phyloP scores from a whole-genome alignment of 2,888 invertebrate species.

The Ectemnius continuus region DNA sequence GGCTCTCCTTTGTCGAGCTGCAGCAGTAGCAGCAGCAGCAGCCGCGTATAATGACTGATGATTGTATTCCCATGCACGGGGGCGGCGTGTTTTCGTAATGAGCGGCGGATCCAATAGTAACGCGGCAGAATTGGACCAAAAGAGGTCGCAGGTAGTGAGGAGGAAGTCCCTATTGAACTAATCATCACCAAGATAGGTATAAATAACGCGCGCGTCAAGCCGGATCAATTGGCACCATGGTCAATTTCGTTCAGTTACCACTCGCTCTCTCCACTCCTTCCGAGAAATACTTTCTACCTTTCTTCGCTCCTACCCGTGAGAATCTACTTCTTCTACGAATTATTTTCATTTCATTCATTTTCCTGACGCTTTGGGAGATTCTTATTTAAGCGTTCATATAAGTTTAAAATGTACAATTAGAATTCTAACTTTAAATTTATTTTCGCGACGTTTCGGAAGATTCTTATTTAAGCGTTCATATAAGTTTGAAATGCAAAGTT shows the following conservation, averaged over 20 bases:
- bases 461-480: too few relatives aligned
- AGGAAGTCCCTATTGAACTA: constrained; percentile 65
- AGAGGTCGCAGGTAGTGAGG: constrained; percentile 62
- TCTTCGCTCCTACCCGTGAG: too few relatives aligned
- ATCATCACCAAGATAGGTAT: constrained; percentile 62
- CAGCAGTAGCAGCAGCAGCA: constrained; percentile 23
- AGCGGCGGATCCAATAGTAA: constrained; percentile 45
- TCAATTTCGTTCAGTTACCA: constrained; percentile 44
- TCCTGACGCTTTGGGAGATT: too few relatives aligned
- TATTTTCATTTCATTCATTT: too few relatives aligned
- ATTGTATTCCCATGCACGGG: constrained; percentile 35
- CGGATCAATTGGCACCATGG: constrained; percentile 55
- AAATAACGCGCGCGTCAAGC: constrained; percentile 50
- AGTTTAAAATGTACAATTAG: too few relatives aligned
- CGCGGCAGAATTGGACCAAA: constrained; percentile 57
- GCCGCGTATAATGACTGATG: neutral
- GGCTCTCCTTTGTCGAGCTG: neutral
- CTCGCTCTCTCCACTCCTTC: constrained; percentile 28
- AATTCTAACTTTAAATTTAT: too few relatives aligned
- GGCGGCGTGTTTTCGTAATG: constrained; percentile 38
- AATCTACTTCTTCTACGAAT: too few relatives aligned
- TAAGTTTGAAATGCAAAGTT: too few relatives aligned
- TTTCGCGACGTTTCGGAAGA: too few relatives aligned
- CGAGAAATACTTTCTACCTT: constrained; percentile 37
- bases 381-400: too few relatives aligned